Conservation (phyloP, 2,797 vertebrate species). For the Coregonus ussuriensis region DNA sequence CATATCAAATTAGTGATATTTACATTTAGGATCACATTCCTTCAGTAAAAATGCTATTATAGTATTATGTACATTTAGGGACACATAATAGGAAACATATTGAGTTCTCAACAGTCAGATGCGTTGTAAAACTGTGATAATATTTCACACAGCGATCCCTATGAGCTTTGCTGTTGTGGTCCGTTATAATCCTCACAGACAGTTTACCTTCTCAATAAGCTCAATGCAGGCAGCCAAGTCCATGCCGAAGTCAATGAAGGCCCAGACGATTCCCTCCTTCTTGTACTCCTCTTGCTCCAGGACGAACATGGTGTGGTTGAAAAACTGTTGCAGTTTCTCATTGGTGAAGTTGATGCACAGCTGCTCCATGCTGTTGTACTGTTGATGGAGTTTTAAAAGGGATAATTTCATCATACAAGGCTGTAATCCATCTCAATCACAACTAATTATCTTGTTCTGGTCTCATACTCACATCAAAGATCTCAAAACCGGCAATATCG, state of each 20-base stretch:
- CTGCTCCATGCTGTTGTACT: slow-evolving; percentile 46
- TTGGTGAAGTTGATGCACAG: slow-evolving; percentile 68
- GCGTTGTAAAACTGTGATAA: neutral
- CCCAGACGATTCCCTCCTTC: slow-evolving; percentile 36
- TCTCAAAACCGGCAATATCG: no score
- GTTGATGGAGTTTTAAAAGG: neutral
- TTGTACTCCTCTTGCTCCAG: slow-evolving; percentile 16
- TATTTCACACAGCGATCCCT: neutral
- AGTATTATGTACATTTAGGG: neutral
- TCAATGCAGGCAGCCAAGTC: slow-evolving; percentile 71
- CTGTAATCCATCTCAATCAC: no score
- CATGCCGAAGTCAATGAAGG: slow-evolving; percentile 67
- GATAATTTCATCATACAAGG: neutral
- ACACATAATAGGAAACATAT: neutral
- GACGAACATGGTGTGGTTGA: slow-evolving; percentile 63
- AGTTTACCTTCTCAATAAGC: slow-evolving; percentile 52
- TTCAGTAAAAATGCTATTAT: neutral
- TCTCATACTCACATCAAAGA: no score
- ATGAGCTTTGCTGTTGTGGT: neutral
- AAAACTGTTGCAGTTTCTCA: slow-evolving; percentile 58
- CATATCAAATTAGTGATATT: neutral
- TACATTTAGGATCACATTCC: neutral
- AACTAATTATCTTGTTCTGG: no score
- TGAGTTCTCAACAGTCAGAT: neutral
- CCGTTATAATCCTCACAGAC: neutral